These are phyloP conservation scores for Clytia hemisphaerica DNA, from an alignment of 30 jellyfish, hydroid and myxozoan genomes.

Conservation along the genomic window DNA sequence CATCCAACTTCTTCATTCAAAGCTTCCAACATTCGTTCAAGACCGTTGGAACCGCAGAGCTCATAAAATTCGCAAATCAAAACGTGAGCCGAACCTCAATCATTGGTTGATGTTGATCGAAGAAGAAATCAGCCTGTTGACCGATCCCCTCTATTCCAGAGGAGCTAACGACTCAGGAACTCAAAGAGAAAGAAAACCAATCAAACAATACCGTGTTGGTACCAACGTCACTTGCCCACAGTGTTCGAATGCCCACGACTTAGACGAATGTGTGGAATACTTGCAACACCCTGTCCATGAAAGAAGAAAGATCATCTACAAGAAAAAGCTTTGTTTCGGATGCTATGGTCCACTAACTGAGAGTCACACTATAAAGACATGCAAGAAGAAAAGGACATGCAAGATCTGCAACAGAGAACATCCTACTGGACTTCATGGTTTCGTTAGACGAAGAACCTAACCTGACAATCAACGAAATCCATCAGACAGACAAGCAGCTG, in stretches of 20 bases:
- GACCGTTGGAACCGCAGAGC: constrained; percentile 25
- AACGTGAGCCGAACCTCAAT: constrained; percentile 12
- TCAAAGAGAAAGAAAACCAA: background rate
- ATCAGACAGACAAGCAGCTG: too few species aligned
- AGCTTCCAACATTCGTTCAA: constrained; percentile 8
- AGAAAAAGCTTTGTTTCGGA: constrained; percentile 6
- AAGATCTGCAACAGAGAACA: constrained; percentile 1
- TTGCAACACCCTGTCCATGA: background rate
- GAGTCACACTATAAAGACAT: constrained; percentile 12
- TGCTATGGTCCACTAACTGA: background rate
- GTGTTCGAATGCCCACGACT: constrained; percentile 6
- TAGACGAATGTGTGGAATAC: constrained; percentile 13
- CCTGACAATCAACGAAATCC: background rate
- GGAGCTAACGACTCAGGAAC: constrained; percentile 14
- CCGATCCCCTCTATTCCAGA: constrained; percentile 19
- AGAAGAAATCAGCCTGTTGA: constrained; percentile 22
- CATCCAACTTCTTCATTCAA: constrained; percentile 27
- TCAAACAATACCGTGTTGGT: background rate
- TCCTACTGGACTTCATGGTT: constrained; percentile 11
- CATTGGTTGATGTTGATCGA: constrained; percentile 18
- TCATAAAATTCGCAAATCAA: too few species aligned
- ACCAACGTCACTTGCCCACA: constrained; percentile 1
- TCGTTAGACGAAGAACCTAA: too few species aligned
- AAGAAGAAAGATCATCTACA: constrained; percentile 18
- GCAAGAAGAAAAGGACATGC: constrained; percentile 2